A percentile compares a stretch with the other conserved stretches of the same genome.
phyloP scores from a whole-genome alignment of 2,113 vertebrate species.

The Rhynchopsitta pachyrhyncha region DNA sequence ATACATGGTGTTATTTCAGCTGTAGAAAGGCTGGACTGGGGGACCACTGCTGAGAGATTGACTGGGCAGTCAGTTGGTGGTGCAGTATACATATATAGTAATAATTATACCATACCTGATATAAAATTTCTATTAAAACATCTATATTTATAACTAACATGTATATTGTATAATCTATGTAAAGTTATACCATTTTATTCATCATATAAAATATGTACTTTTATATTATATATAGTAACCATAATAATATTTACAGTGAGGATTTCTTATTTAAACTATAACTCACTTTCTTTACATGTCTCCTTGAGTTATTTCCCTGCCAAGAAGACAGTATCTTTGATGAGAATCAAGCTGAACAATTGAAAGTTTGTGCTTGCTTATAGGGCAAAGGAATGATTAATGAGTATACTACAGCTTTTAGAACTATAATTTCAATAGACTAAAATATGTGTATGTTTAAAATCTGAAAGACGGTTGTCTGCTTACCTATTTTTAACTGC shows the following conservation, averaged over 20 bases:
- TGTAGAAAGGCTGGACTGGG: not conserved
- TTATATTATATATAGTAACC: not conserved
- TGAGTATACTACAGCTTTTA: not conserved
- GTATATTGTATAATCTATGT: not conserved
- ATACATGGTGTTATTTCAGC: not conserved
- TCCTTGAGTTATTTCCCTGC: not conserved
- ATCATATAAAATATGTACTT: not conserved
- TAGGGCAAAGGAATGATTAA: not conserved
- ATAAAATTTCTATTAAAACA: not conserved
- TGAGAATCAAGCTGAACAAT: not conserved
- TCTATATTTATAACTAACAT: not conserved
- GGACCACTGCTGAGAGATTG: not conserved
- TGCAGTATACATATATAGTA: not conserved
- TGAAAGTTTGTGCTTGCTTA: not conserved
- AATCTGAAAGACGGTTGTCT: not conserved
- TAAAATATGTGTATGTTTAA: not conserved
- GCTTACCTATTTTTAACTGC: not conserved
- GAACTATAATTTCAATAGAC: not conserved
- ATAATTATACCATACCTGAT: not conserved
- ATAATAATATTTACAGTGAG: not conserved
- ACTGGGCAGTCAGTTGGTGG: not conserved
- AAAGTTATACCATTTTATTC: not conserved
- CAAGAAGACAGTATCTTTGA: not conserved
- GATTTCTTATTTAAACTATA: not conserved
- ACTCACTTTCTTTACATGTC: not conserved